phyloP scores from a whole-genome alignment of 2,888 invertebrate genomes.

The Parnassius orleans region DNA sequence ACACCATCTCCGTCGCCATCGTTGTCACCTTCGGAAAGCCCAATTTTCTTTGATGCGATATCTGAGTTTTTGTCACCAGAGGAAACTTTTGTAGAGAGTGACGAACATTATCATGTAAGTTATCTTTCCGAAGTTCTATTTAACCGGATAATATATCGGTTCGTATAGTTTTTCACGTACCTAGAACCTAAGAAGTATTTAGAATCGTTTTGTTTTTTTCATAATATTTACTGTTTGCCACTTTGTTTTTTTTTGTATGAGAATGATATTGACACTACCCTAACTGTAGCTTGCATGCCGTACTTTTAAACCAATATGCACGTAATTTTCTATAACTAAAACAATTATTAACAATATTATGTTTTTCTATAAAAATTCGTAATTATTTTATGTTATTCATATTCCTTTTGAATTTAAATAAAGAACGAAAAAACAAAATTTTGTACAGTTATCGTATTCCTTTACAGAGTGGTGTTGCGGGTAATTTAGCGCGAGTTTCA shows the following conservation, averaged over 20 bases:
- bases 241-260: conserved; percentile 15
- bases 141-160: conserved; percentile 28
- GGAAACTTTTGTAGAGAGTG: conserved; percentile 35
- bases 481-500: conserved; percentile 89
- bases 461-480: conserved; percentile 91
- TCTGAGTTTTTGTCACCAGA: conserved; percentile 34
- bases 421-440: too few relatives aligned
- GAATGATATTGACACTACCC: conserved; percentile 33
- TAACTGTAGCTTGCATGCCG: conserved; percentile 47
- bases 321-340: conserved; percentile 31
- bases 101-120: conserved; percentile 62
- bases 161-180: conserved; percentile 29
- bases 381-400: background rate
- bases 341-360: conserved; percentile 3
- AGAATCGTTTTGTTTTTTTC: background rate
- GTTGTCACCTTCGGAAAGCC: conserved; percentile 45
- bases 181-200: background rate
- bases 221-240: background rate
- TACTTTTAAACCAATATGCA: conserved; percentile 41
- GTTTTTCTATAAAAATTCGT: background rate
- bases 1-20: conserved; percentile 48
- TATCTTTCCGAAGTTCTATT: conserved; percentile 11
- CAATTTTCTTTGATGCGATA: conserved; percentile 42
- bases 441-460: background rate
- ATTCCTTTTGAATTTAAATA: too few relatives aligned